A percentile compares a stretch with the other conserved stretches of the same genome.
phyloP scores from a whole-genome alignment of 2,113 vertebrate genomes.

The Sminthopsis crassicaudata region DNA sequence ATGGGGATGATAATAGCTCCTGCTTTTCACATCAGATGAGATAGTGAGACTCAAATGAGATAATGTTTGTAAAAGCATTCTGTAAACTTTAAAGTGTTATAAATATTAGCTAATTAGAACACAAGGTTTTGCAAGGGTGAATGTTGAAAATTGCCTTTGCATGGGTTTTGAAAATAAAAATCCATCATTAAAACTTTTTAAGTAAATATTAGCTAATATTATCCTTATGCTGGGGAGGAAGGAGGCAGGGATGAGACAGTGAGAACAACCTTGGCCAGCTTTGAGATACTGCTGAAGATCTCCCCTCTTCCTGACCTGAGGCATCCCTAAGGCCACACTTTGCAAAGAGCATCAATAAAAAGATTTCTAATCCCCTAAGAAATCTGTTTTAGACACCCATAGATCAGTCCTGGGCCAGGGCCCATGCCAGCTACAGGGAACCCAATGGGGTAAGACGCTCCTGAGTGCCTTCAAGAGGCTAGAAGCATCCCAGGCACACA shows the following conservation, averaged over 20 bases:
- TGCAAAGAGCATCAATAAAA: neutral
- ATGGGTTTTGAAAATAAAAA: no score
- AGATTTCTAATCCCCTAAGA: neutral
- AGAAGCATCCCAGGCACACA: slow-evolving; percentile 70
- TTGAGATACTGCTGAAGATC: neutral
- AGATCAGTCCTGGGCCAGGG: neutral
- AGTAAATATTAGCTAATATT: neutral
- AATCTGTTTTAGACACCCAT: neutral
- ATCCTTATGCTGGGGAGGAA: neutral
- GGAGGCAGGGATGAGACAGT: neutral
- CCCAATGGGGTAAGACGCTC: slow-evolving; percentile 34
- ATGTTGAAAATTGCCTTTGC: no score
- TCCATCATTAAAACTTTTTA: no score
- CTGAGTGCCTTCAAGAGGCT: slow-evolving; percentile 64
- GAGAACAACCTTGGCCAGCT: neutral
- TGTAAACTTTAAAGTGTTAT: neutral
- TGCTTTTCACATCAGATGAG: neutral
- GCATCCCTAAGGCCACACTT: neutral
- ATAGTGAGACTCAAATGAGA: neutral
- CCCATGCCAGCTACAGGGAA: neutral
- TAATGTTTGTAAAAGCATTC: neutral
- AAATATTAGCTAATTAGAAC: neutral
- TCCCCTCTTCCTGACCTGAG: neutral
- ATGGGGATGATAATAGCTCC: neutral
- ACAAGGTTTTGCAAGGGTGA: no score